Base-by-base conservation (phyloP, 2,888 invertebrate genomes). In the Steinernema scapterisci region DNA sequence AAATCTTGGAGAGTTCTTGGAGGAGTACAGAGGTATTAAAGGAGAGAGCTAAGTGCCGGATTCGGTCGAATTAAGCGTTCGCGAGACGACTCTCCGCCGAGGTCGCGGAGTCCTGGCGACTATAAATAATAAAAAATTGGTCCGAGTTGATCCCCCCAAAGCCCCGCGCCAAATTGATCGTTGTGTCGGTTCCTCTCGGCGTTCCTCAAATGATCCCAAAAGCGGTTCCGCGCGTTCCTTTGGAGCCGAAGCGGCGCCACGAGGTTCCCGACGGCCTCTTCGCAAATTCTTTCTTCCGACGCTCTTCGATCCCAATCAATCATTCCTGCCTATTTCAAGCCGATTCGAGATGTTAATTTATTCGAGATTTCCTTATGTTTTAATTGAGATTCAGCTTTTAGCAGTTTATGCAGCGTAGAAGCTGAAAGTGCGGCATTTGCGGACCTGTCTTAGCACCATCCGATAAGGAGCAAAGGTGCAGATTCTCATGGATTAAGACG, bases 141-240 rank as follows among this genome's bases (percentile, higher is more conserved):
- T 21, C 63, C 31, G 63, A 63, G 63, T 63, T 63, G 63, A 63
- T 63, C 63, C 63, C 63, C 19, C 63, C 63, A 63, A 63, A 63
- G 63, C 63, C 63, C 63, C 63, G 63, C 63, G 63, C 63, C 63
- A 63, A 63, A 63, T 63, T 63, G 63, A 63, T 63, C 63, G 63
- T 6, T 25, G 21, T 25, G 23, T 54, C 63, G 25, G 63, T 63
- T 63, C 63, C 63, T 31, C 25, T 9, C 63, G 63, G 31, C 63
- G 63, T 63, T 63, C 63, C 16, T 9, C 31, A 54, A 19, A 7
- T 48, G 48, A 48, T 48, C 48, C 48, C 38, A 38, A 38, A 38
- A 38, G 38, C 38, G 38, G 38, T 38, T 38, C 38, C 38, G 38
- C 38, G 38, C 38, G 38, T 38, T 38, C 38, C 48, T 48, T 48